These are phyloP conservation scores for Lithobates pipiens DNA, from an alignment of 2,797 vertebrate species.

Conservation along the genomic window DNA sequence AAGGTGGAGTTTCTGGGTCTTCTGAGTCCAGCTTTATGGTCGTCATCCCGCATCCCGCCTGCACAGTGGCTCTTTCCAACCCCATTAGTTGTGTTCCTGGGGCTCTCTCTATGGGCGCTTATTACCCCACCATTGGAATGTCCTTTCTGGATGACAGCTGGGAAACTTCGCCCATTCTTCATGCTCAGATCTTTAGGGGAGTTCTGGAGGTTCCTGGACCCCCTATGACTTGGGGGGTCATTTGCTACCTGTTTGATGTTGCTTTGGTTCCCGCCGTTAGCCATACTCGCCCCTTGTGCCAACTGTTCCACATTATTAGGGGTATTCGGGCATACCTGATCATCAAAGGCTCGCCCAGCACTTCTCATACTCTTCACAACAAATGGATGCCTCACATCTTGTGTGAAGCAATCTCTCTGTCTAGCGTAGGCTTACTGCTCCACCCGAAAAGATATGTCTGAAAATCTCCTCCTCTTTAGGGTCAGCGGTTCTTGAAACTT, in stretches of 20 bases:
- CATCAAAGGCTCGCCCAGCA: background rate
- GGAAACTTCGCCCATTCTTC: conserved; percentile 25
- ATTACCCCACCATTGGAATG: background rate
- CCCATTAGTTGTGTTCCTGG: conserved; percentile 24
- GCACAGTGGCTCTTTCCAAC: background rate
- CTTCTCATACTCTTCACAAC: conserved; percentile 35
- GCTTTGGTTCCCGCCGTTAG: background rate
- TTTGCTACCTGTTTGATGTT: background rate
- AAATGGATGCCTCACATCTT: conserved; percentile 28
- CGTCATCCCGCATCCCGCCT: background rate
- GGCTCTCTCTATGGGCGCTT: background rate
- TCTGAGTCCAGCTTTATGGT: background rate
- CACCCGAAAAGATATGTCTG: background rate
- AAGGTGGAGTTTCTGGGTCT: background rate
- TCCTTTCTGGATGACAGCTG: background rate
- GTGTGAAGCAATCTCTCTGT: background rate
- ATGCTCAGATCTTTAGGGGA: conserved; percentile 37
- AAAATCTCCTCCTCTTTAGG: background rate
- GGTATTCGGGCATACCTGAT: conserved; percentile 20
- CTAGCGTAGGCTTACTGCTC: background rate
- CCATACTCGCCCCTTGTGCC: background rate
- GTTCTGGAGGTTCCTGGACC: conserved; percentile 1
- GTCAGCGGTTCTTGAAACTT: background rate
- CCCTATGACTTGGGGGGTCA: background rate
- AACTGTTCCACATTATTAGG: conserved; percentile 32